A percentile compares a stretch with the other conserved stretches of the same genome.
These are phyloP conservation scores for Heliconius hermathena DNA, from an alignment of 1,140 invertebrate genomes.

Conservation along the genomic window DNA sequence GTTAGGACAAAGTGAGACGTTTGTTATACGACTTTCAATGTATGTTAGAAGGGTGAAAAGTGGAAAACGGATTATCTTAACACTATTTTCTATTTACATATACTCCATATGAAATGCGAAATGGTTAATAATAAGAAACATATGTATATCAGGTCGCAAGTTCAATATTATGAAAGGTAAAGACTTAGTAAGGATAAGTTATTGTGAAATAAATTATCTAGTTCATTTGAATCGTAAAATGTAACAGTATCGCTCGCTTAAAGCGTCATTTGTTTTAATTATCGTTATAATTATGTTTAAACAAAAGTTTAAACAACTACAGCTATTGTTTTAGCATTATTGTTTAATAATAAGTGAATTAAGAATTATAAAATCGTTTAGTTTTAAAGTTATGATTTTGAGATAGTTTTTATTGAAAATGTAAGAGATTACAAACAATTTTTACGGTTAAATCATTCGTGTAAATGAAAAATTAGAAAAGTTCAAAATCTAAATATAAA, in stretches of 20 bases:
- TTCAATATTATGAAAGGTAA: neutral
- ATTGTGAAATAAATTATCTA: constrained; percentile 2
- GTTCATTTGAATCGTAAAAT: constrained; percentile 11
- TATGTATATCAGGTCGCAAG: neutral
- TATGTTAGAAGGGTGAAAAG: neutral
- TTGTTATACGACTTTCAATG: no score
- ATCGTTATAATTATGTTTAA: neutral
- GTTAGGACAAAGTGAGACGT: no score
- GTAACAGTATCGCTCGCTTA: neutral
- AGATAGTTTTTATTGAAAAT: neutral
- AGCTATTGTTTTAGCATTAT: neutral
- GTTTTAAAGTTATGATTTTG: neutral
- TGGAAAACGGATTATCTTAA: neutral
- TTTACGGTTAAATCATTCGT: no score
- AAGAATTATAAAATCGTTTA: neutral
- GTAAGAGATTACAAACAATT: no score
- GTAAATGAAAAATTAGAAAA: neutral
- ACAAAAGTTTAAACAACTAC: neutral
- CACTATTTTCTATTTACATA: neutral
- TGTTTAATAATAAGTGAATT: neutral
- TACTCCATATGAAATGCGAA: neutral
- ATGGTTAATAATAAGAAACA: neutral
- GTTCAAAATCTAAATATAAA: neutral
- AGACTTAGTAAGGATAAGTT: neutral
- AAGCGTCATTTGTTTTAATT: neutral